These are phyloP conservation scores for Stenotaenia linearis DNA, from an alignment of 2,888 invertebrate species.

Conservation along the genomic window DNA sequence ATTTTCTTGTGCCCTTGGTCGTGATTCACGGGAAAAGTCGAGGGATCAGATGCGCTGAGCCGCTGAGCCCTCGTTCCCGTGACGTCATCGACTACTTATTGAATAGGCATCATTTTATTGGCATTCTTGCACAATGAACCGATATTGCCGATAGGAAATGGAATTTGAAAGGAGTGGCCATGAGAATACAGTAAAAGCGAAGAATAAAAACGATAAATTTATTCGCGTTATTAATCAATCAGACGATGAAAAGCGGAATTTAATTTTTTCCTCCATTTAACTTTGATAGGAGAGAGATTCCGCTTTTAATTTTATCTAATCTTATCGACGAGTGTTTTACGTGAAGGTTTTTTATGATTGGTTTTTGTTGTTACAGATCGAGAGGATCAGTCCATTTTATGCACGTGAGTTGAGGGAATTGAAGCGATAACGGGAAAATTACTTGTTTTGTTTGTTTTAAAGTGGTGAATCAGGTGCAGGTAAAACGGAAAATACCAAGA, in stretches of 20 bases:
- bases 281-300: no score
- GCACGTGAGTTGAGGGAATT: slow-evolving; percentile 59
- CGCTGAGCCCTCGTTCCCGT: background rate
- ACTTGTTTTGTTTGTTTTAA: slow-evolving; percentile 37
- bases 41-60: background rate
- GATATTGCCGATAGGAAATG: background rate
- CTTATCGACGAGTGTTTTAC: background rate
- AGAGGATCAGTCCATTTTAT: slow-evolving; percentile 98
- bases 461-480: slow-evolving; percentile 99
- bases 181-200: no score
- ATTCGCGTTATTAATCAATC: background rate
- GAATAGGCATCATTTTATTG: background rate
- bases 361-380: slow-evolving; percentile 62
- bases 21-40: background rate
- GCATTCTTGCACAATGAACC: background rate
- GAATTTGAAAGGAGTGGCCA: background rate
- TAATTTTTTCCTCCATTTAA: background rate
- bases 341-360: background rate
- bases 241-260: no score
- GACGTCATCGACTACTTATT: background rate
- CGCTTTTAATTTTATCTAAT: background rate
- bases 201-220: background rate
- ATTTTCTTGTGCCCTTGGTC: background rate
- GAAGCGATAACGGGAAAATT: background rate
- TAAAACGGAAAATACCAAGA: slow-evolving; percentile 99